Percentiles rank a stretch among this genome's conserved stretches.
Evolutionary conservation across 2,113 vertebrate genomes (phyloP).

Genomic region (Bos taurus): ARS-UCD2.0 NC_037342.1:13991501-13992000

Average conservation of each 20-base stretch:
- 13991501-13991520: neutral
- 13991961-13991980: neutral
- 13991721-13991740: neutral
- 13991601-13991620: neutral
- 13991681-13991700: neutral
- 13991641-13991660: neutral
- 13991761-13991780: neutral
- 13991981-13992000: neutral
- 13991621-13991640: neutral
- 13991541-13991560: neutral
- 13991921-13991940: neutral
- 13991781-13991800: neutral
- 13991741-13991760: neutral
- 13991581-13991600: neutral
- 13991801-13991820: neutral
- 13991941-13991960: neutral
- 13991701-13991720: neutral
- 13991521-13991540: neutral
- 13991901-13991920: neutral
- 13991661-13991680: neutral
- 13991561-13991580: neutral
- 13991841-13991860: neutral
- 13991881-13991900: neutral
- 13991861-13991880: neutral
- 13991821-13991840: neutral